Conservation (phyloP, 2,797 vertebrate species). For the Onychomys leucogaster region DNA sequence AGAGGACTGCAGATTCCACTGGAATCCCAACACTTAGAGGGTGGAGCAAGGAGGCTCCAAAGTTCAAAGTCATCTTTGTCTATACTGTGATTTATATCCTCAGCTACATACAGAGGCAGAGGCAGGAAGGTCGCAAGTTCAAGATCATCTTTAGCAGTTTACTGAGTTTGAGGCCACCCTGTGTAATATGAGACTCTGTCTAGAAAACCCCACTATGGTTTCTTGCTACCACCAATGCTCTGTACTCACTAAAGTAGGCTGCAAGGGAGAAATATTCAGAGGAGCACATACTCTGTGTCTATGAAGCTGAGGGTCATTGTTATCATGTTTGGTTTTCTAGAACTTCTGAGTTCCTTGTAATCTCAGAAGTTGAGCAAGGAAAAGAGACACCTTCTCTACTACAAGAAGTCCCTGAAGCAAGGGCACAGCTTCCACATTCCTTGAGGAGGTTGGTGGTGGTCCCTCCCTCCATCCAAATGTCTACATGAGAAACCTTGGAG, state of each 20-base stretch:
- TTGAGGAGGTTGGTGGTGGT: background rate
- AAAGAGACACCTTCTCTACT: slow-evolving; percentile 30
- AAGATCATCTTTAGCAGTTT: background rate
- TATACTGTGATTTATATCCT: background rate
- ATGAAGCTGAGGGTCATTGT: slow-evolving; percentile 31
- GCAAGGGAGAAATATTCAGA: slow-evolving; percentile 32
- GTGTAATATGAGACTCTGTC: background rate
- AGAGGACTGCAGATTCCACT: background rate
- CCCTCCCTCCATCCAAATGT: slow-evolving; percentile 1
- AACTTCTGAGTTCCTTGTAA: slow-evolving; percentile 11
- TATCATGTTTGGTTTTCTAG: slow-evolving; percentile 52
- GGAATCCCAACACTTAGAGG: background rate
- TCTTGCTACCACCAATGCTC: slow-evolving; percentile 30
- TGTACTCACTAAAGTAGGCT: slow-evolving; percentile 26
- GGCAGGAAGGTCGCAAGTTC: background rate
- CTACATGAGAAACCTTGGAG: background rate
- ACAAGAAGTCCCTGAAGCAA: slow-evolving; percentile 1
- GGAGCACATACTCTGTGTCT: background rate
- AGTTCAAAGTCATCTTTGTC: background rate
- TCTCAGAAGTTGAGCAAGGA: slow-evolving; percentile 32
- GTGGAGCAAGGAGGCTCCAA: background rate
- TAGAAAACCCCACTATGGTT: background rate
- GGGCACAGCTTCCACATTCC: background rate
- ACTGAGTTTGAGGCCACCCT: background rate
- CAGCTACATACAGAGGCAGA: background rate